Evolutionary conservation across 2,888 invertebrate genomes (phyloP).

Genomic region (Leptinotarsa haldemani): DNA sequence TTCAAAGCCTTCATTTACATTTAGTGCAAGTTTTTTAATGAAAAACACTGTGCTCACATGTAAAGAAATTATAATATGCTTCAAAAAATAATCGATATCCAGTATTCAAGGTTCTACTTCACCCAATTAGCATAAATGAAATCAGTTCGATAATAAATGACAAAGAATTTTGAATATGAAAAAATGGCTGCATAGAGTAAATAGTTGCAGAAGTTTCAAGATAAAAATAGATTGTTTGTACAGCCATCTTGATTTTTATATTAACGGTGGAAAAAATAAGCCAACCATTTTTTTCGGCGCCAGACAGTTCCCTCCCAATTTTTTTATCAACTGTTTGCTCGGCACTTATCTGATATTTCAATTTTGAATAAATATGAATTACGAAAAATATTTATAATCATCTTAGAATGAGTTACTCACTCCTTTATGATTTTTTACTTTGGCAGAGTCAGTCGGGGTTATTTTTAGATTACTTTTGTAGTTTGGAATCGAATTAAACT

Average conservation of each 20-base stretch:
- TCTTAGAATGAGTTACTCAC: constrained; percentile 19
- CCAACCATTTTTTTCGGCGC: constrained; percentile 44
- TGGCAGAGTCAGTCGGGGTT: constrained; percentile 36
- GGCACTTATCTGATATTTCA: constrained; percentile 37
- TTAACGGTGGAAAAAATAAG: constrained; percentile 45
- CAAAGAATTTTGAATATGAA: constrained; percentile 23
- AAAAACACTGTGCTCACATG: constrained; percentile 1
- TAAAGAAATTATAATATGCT: not conserved
- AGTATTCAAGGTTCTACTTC: not conserved
- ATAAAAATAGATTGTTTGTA: constrained; percentile 66
- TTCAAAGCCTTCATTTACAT: constrained; percentile 9
- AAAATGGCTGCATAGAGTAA: constrained; percentile 40
- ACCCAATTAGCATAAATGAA: constrained; percentile 33
- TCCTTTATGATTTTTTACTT: constrained; percentile 33
- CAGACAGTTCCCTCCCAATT: constrained; percentile 41
- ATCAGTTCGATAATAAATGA: constrained; percentile 26
- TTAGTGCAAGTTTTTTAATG: not conserved
- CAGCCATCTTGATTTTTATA: constrained; percentile 62
- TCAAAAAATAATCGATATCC: constrained; percentile 2
- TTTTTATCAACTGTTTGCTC: constrained; percentile 43
- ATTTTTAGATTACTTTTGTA: constrained; percentile 41
- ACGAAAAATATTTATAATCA: constrained; percentile 29
- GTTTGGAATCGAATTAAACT: constrained; percentile 29
- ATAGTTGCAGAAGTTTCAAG: constrained; percentile 38
- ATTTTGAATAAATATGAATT: constrained; percentile 28